Base-by-base conservation (phyloP, 2,888 invertebrate genomes). In the Arctia plantaginis region DNA sequence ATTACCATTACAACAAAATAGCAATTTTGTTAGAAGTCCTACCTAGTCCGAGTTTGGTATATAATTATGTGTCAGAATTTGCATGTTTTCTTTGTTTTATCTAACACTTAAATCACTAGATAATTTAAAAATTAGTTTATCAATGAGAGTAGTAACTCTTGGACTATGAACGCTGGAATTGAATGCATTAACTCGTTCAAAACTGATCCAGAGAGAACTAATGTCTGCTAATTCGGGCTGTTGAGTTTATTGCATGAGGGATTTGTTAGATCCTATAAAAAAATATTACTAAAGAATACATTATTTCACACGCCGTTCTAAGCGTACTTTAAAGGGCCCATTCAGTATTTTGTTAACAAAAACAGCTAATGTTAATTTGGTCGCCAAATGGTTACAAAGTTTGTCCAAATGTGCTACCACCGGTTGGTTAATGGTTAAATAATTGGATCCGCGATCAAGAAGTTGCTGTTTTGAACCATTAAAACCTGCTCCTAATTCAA, bases 151-250 rank as follows among this genome's bases (percentile, higher is more conserved):
- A 13, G 33, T 27, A 15, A 73, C 74, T 62, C 68, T 30, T 69
- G 10, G 41, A 65, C 71, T 75, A 72, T 59, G 8, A 23, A 55
- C 23, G 59, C 75, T 72, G 70, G 75, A 81, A 81, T 81, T 77
- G 77, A 82, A 81, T 79, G 79, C 82, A 82, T 78, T 81, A 83
- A 74, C 74, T 77, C 81, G 71, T 79, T 79, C 73, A 77, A 77
- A 83, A 80, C 81, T 75, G 81, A 82, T 75, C 74, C 77, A 77
- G 76, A 77, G 78, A 77, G 77, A 69, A 78, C 72, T 79, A 73
- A 74, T 72, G 73, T 74, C 67, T 75, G 62, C 67, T 82, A 73
- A 81, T 83, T 78, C 62, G 30, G 59, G 70, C 73, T 72, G 69
- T 39, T n/a, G 47, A 73, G 66, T 65, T 71, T 69, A 78, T 72